A percentile compares a stretch with the other conserved stretches of the same genome.
Conservation (phyloP, 1,140 invertebrate species). For the Drosophila cardini region DNA sequence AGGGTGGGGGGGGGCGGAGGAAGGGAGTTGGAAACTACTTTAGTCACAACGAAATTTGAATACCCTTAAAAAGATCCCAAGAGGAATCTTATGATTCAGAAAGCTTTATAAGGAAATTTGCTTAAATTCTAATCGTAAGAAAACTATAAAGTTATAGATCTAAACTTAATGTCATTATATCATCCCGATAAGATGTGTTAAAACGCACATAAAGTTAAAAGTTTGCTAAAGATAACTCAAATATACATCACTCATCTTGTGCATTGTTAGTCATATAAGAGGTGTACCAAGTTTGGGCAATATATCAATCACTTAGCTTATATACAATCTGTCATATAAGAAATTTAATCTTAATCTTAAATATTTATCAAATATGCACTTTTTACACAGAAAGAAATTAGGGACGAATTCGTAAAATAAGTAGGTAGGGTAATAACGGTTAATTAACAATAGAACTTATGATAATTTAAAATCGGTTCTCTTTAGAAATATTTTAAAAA, state of each 20-base stretch:
- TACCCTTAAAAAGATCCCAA: slow-evolving; percentile 4
- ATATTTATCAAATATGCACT: not conserved
- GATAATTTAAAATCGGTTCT: too few relatives aligned
- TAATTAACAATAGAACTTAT: too few relatives aligned
- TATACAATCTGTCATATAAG: not conserved
- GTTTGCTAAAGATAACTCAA: slow-evolving; percentile 16
- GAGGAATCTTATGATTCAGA: too few relatives aligned
- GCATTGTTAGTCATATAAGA: not conserved
- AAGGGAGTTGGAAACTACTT: not conserved
- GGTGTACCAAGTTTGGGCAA: not conserved
- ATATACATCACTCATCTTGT: not conserved
- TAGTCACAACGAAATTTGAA: not conserved
- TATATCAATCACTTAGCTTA: not conserved
- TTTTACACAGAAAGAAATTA: too few relatives aligned
- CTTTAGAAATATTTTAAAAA: too few relatives aligned
- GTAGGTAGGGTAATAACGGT: too few relatives aligned
- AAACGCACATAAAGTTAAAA: slow-evolving; percentile 1
- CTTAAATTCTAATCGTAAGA: not conserved
- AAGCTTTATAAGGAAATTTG: too few relatives aligned
- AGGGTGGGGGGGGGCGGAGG: too few relatives aligned
- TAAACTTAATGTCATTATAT: not conserved
- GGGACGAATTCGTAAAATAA: too few relatives aligned
- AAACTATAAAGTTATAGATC: not conserved
- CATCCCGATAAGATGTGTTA: not conserved
- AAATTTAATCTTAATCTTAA: too few relatives aligned